Percentiles rank a stretch among this genome's conserved stretches.
Evolutionary conservation across 1,140 invertebrate genomes (phyloP).

Genomic region (Hydropsyche tenuis): DNA sequence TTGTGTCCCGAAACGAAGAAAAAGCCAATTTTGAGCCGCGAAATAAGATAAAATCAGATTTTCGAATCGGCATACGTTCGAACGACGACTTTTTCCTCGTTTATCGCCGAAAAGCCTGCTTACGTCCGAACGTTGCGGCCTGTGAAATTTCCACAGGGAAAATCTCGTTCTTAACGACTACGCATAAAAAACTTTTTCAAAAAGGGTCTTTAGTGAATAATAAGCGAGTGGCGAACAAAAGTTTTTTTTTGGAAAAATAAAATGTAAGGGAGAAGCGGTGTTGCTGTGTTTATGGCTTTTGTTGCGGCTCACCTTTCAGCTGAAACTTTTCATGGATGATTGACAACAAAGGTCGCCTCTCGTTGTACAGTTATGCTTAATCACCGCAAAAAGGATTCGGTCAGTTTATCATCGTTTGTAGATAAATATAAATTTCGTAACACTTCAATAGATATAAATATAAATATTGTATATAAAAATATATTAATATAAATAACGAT

Average conservation of each 20-base stretch:
- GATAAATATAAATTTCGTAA: no score
- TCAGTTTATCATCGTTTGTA: no score
- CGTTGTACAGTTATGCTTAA: background rate
- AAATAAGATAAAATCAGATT: no score
- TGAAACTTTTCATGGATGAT: constrained; percentile 19
- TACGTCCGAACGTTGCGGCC: no score
- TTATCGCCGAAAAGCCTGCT: no score
- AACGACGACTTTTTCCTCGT: no score
- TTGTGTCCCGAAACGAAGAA: no score
- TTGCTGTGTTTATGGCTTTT: constrained; percentile 9
- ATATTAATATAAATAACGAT: no score
- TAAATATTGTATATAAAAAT: no score
- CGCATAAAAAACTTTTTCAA: background rate
- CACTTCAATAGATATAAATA: no score
- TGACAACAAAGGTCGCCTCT: constrained; percentile 17
- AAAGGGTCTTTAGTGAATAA: constrained; percentile 5
- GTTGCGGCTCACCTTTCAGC: constrained; percentile 15
- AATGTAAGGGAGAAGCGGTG: background rate
- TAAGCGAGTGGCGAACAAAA: constrained; percentile 19
- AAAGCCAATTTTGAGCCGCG: no score
- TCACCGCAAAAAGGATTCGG: background rate
- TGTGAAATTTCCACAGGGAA: background rate
- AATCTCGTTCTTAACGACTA: background rate
- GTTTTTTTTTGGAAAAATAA: constrained; percentile 11
- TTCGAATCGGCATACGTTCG: no score